A percentile compares a stretch with the other conserved stretches of the same genome.
These are phyloP conservation scores for Lacerta viridis DNA, from an alignment of 2,797 vertebrate genomes.

Conservation along the genomic window DNA sequence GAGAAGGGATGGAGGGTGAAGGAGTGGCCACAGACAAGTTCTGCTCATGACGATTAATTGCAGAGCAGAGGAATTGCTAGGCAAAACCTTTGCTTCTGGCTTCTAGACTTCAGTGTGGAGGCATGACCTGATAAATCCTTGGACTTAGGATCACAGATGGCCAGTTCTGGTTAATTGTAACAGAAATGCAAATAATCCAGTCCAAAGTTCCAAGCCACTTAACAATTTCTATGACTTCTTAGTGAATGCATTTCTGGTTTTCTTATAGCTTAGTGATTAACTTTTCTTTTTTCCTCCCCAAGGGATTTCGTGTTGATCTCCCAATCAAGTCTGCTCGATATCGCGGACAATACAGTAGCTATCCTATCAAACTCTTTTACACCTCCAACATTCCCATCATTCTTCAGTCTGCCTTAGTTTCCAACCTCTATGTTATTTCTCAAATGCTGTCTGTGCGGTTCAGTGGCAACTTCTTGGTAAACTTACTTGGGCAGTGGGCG, in stretches of 20 bases:
- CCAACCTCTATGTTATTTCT: conserved; percentile 85
- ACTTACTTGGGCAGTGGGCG: conserved; percentile 84
- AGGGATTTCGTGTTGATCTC: conserved; percentile 86
- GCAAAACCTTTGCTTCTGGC: not conserved
- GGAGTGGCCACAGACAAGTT: not conserved
- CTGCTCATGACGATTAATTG: not conserved
- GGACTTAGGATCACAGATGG: not conserved
- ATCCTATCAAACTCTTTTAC: conserved; percentile 86
- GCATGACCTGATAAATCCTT: conserved; percentile 18
- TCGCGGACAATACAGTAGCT: conserved; percentile 85
- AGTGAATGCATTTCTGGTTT: not conserved
- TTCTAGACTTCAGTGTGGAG: not conserved
- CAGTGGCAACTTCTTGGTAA: conserved; percentile 86
- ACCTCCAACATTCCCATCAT: conserved; percentile 87
- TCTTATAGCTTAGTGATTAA: not conserved
- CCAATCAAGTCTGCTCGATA: conserved; percentile 86
- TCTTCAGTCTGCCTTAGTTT: conserved; percentile 85
- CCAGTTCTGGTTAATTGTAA: not conserved
- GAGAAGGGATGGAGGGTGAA: not conserved
- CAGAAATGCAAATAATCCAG: not conserved
- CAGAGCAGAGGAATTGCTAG: not conserved
- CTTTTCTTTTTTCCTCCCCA: not conserved
- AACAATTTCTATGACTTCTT: not conserved
- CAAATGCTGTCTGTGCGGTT: conserved; percentile 87
- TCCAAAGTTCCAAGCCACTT: not conserved